Percentiles rank a stretch among this genome's conserved stretches.
Conservation (phyloP, 1,140 invertebrate genomes). For the Cataglyphis hispanica region DNA sequence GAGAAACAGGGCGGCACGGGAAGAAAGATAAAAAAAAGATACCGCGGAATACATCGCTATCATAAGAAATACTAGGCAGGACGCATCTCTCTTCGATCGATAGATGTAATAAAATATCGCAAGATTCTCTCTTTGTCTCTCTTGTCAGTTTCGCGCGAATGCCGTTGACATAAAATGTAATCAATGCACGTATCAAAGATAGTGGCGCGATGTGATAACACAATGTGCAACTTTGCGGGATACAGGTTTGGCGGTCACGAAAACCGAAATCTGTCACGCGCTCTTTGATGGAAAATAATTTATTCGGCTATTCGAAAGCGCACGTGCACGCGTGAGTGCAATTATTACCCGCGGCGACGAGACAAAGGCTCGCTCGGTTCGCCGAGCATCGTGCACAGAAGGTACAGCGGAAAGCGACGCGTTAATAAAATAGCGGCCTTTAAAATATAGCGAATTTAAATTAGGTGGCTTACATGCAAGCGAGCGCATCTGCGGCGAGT, state of each 20-base stretch:
- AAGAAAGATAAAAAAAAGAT: constrained; percentile 56
- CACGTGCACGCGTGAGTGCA: background rate
- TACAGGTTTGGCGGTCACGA: background rate
- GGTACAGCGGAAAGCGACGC: constrained; percentile 43
- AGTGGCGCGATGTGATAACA: no score
- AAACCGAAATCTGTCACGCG: background rate
- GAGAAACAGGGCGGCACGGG: background rate
- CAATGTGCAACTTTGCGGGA: background rate
- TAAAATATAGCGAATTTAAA: constrained; percentile 80
- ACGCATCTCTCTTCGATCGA: constrained; percentile 44
- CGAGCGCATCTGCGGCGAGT: constrained; percentile 65
- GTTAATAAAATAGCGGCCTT: constrained; percentile 73
- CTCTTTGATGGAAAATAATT: background rate
- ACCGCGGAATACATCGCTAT: constrained; percentile 43
- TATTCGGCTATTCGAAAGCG: background rate
- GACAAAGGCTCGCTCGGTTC: constrained; percentile 45
- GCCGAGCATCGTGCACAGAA: background rate
- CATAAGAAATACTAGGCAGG: constrained; percentile 40
- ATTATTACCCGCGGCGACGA: background rate
- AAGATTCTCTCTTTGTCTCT: constrained; percentile 30
- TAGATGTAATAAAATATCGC: background rate
- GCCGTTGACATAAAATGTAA: background rate
- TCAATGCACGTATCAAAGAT: background rate
- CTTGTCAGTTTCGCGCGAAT: background rate
- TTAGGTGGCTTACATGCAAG: constrained; percentile 53